Evolutionary conservation across 1,140 invertebrate species (phyloP), one percentile per base, ranked within the genome.

Genomic region (Diploscapter pachys): DNA sequence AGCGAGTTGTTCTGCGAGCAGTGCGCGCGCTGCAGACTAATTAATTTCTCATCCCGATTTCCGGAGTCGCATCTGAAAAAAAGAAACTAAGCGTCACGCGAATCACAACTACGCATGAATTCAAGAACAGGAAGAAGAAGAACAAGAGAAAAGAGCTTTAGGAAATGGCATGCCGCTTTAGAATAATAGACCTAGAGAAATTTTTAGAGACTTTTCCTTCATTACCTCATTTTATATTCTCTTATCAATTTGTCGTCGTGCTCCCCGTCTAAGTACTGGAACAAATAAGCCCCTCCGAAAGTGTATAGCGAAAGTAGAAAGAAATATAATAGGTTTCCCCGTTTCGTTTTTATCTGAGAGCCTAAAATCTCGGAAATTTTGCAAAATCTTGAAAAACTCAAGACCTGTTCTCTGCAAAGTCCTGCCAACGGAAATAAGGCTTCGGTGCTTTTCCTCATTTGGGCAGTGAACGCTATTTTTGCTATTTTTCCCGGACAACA

Each of bases 281-380:
- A 83, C 48, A 83, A 68, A 52, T 81, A 50, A 2, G 81, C 81
- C 4, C 81, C 81, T 13, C 80, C 63, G 9, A 84, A 13, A 31
- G 82, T 82, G 66, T 82, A 82, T 51, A 85, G 53, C 8, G 81
- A 82, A 48, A 82, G 50, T n/a, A 81, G 76, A 13, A 84, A 55
- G 4, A 84, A 70, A 65, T 82, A 82, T 67, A 82, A 84, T 31
- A 76, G 64, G 63, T 82, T 82, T 48, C 81, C 76, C 31, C 81
- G 71, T 9, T 82, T 82, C 65, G 77, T 75, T 66, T 80, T 81
- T 52, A 81, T 63, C 50, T 80, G 71, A 52, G 66, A 68, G 49
- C 66, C 66, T 68, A 65, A 31, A 65, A 65, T 31, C 31, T 31
- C 31, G 31, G 1, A 31, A 31, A 31, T 31, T 31, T 31, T 31